These are phyloP conservation scores for Tragelaphus strepsiceros DNA, from an alignment of 2,113 vertebrate genomes.

Conservation along the genomic window DNA sequence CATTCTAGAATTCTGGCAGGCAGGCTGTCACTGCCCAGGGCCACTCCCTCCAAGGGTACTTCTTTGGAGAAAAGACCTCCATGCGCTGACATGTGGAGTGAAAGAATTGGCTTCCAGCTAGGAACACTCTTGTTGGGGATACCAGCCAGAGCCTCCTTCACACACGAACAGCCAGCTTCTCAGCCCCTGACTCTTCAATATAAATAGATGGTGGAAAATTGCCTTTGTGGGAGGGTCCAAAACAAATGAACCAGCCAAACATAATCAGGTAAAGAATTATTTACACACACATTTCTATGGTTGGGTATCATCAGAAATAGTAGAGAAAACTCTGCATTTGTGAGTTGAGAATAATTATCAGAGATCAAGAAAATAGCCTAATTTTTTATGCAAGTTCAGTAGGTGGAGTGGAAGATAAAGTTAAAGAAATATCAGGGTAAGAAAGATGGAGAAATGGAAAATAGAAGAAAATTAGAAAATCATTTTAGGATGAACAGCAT, in stretches of 20 bases:
- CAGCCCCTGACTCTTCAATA: background rate
- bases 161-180: background rate
- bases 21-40: background rate
- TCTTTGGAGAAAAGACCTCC: background rate
- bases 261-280: background rate
- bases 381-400: background rate
- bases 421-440: background rate
- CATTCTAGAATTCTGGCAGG: background rate
- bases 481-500: background rate
- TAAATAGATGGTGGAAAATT: fast-evolving
- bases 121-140: background rate
- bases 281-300: background rate
- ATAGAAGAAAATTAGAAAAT: background rate
- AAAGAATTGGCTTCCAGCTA: background rate
- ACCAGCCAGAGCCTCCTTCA: background rate
- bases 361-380: background rate
- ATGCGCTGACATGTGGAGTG: background rate
- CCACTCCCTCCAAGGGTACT: background rate
- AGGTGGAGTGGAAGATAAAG: background rate
- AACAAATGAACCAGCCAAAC: background rate
- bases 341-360: background rate
- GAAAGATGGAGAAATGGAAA: background rate
- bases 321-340: background rate
- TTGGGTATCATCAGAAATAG: background rate
- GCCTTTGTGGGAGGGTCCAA: background rate